Percentiles rank a stretch among this genome's conserved stretches.
phyloP scores from a whole-genome alignment of 1,140 invertebrate genomes.

The Brachionus calyciflorus region DNA sequence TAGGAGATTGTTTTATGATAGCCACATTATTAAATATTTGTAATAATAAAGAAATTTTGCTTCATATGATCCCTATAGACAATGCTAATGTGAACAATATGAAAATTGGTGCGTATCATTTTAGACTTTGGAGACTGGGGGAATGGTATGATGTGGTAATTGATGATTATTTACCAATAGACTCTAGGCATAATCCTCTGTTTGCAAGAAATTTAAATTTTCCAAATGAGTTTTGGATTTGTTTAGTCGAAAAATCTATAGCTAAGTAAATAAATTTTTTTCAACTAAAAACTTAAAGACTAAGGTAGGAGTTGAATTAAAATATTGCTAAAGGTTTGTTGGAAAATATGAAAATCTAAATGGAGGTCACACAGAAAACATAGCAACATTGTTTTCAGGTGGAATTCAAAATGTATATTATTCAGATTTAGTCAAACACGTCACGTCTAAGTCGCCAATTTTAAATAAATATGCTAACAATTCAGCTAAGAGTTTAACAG shows the following conservation, averaged over 20 bases:
- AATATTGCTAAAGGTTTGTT: slow-evolving; percentile 13
- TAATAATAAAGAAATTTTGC: slow-evolving; percentile 13
- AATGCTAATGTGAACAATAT: slow-evolving; percentile 42
- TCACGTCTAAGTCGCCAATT: not conserved
- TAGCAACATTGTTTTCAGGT: not conserved
- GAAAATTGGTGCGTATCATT: slow-evolving; percentile 62
- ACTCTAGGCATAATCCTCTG: not conserved
- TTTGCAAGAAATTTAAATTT: slow-evolving; percentile 25
- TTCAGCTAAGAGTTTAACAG: not conserved
- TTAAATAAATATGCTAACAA: not conserved
- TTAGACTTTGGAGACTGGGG: slow-evolving; percentile 73
- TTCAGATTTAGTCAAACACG: not conserved
- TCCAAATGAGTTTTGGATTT: slow-evolving; percentile 40
- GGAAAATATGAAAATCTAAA: slow-evolving; percentile 27
- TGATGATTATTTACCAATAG: slow-evolving; percentile 72
- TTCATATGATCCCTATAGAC: not conserved
- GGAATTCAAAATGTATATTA: not conserved
- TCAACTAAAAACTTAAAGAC: too few species aligned
- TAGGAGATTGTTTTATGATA: slow-evolving; percentile 46
- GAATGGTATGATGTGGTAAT: slow-evolving; percentile 73
- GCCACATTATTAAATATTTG: slow-evolving; percentile 18
- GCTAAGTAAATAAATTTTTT: slow-evolving; percentile 20
- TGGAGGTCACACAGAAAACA: slow-evolving; percentile 8
- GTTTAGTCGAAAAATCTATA: slow-evolving; percentile 32
- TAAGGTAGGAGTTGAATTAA: too few species aligned